Evolutionary conservation across 2,797 vertebrate species (phyloP), one percentile per base, ranked within the genome.

Genomic region (Acanthiza pusilla): DNA sequence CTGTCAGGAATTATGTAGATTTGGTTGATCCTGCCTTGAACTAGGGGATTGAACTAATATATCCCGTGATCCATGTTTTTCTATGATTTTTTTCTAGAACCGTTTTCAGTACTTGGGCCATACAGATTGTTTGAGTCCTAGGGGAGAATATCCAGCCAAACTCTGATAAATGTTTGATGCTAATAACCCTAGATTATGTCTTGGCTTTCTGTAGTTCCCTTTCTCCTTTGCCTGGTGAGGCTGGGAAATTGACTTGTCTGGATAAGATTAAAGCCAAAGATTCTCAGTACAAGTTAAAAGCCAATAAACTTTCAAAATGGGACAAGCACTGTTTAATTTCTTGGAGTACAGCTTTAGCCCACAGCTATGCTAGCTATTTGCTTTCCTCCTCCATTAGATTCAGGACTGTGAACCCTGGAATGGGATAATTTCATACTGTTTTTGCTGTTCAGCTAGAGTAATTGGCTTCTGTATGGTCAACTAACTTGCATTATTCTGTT

Each of bases 141-240:
- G 16, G 76, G 73, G 58, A 84, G 60, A 78, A 73, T 70, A 77
- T 72, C 54, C 45, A 84, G 75, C 66, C 89, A 89, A 88, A 84
- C 48, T 94, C 72, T 92, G 85, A 65, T 96, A 88, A 74, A 68
- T 62, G 34, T 94, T 93, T 93, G 53, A 66, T 86, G 58, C 29
- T 89, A 74, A 80, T 91, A 85, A 84, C 51, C 16, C 17, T 73
- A 70, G 76, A 91, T 88, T 87, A 55, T 81, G 26, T 80, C 58
- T 88, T 89, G 67, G 30, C 76, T 89, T 91, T 93, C 72, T 74
- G 12, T 92, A 76, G 36, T 77, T 95, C 38, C 32, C n/a, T 65
- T 87, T 89, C 34, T 92, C 50, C 43, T 68, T 81, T 93, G 27
- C 58, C 34, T 89, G 58, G 21, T 81, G 58, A 78, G 30, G 17